Evolutionary conservation across 1,140 invertebrate genomes (phyloP).

Genomic region (Trichonephila inaurata): DNA sequence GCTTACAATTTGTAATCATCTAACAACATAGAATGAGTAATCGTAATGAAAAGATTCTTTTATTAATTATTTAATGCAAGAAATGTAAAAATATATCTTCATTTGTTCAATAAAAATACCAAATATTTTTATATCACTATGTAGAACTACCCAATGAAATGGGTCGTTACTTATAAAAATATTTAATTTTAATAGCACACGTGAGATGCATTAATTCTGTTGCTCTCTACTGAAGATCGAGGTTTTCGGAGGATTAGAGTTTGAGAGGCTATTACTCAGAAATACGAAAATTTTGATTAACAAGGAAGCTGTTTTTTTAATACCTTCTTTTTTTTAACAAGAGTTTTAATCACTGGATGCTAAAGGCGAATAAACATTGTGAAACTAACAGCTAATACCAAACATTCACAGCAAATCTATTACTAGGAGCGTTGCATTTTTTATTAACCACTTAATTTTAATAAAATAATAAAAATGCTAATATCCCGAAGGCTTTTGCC

Average conservation of each 20-base stretch:
- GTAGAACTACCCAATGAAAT: background rate
- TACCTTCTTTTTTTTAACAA: background rate
- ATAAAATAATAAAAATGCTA: constrained; percentile 53
- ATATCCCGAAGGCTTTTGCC: constrained; percentile 13
- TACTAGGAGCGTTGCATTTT: constrained; percentile 16
- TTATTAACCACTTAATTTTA: constrained; percentile 28
- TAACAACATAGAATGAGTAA: background rate
- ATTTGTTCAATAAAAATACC: background rate
- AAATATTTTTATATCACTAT: too few relatives aligned
- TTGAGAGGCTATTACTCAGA: constrained; percentile 12
- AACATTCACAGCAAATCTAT: constrained; percentile 29
- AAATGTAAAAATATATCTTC: background rate
- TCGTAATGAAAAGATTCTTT: background rate
- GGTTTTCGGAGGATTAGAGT: constrained; percentile 4
- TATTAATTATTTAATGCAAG: background rate
- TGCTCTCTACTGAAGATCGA: background rate
- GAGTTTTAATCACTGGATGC: constrained; percentile 1
- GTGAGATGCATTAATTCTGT: background rate
- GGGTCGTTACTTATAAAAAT: background rate
- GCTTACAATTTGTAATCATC: background rate
- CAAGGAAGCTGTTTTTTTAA: background rate
- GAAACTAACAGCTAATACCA: background rate
- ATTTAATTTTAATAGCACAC: constrained; percentile 8
- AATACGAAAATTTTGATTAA: constrained; percentile 11
- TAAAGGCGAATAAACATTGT: constrained; percentile 27